Base-by-base conservation (phyloP, 2,113 vertebrate species). In the Gasterosteus nipponicus region DNA sequence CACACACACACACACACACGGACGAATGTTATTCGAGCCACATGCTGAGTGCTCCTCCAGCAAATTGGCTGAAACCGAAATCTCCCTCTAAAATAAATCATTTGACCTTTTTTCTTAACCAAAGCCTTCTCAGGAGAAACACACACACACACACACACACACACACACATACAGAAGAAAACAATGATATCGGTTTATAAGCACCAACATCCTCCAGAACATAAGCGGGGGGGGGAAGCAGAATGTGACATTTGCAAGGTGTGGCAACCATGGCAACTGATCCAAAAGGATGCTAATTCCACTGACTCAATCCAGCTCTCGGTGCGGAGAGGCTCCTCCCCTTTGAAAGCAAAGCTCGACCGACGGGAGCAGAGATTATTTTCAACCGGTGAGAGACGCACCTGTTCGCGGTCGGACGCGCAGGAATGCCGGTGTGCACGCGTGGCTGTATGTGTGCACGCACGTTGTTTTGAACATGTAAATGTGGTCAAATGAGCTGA, bases 161-260 rank as follows among this genome's bases (percentile, higher is more conserved):
- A 57, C 49, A 33, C 62, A 54, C 57, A 60, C 73, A 63, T 14
- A 44, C 60, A 38, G 22, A 7, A 5, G 16, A 39, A 77, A 61
- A 79, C 75, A 83, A 84, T 75, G 68, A 70, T 84, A 82, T 83
- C 84, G 73, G 75, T 77, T 83, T 61, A 11, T 75, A 78, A 85
- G 63, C 9, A 15, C 42, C 53, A 18, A 65, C 68, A 73, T 82
- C 87, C 63, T 80, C 33, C 54, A 62, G 75, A 85, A 84, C 58
- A 74, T 57, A 59, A 89, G 77, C 59, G 22, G 63, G 14, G 67
- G 69, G 69, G 68, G 57, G 49, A 18, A 19, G 49, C 60, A 83
- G 57, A 90, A 84, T 70, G 86, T 90, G 85, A 90, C 84, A 89
- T 93, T 86, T 86, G 53, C 67, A 89, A 87, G 89, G 87, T 86